A percentile compares a stretch with the other conserved stretches of the same genome.
Evolutionary conservation across 2,888 invertebrate species (phyloP).

Genomic region (Notocelia uddmanniana): DNA sequence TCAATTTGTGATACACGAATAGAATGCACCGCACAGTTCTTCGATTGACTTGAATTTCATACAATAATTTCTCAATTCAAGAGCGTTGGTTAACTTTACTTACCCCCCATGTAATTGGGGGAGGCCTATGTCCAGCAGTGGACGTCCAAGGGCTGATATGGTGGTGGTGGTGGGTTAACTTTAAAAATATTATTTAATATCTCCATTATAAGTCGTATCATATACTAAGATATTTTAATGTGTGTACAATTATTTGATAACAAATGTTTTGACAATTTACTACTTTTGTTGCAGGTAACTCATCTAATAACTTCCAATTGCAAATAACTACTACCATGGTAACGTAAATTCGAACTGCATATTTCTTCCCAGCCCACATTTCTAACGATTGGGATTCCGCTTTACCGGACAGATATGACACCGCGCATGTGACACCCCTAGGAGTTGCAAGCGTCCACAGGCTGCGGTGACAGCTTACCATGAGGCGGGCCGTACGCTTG

Average conservation of each 20-base stretch:
- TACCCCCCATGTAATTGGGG: too few species aligned
- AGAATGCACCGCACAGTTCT: background rate
- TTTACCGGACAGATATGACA: background rate
- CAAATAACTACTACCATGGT: conserved; percentile 1
- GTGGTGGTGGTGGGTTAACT: too few species aligned
- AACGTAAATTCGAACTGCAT: background rate
- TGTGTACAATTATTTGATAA: background rate
- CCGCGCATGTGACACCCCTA: too few species aligned
- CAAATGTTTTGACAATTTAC: conserved; percentile 3
- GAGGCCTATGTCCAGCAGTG: too few species aligned
- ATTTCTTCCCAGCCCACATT: conserved; percentile 18
- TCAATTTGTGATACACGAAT: background rate
- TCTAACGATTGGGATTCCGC: conserved; percentile 15
- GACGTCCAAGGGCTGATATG: too few species aligned
- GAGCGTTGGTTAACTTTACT: background rate
- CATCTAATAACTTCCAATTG: background rate
- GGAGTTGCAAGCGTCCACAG: too few species aligned
- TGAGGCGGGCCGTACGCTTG: too few species aligned
- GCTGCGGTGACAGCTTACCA: too few species aligned
- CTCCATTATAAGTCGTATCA: background rate
- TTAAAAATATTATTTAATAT: too few species aligned
- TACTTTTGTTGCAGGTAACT: conserved; percentile 37
- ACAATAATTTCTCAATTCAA: background rate
- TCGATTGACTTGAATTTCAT: background rate
- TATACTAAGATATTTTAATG: too few species aligned